Evolutionary conservation across 1,140 invertebrate species (phyloP).

Genomic region (Micrasema minimum): DNA sequence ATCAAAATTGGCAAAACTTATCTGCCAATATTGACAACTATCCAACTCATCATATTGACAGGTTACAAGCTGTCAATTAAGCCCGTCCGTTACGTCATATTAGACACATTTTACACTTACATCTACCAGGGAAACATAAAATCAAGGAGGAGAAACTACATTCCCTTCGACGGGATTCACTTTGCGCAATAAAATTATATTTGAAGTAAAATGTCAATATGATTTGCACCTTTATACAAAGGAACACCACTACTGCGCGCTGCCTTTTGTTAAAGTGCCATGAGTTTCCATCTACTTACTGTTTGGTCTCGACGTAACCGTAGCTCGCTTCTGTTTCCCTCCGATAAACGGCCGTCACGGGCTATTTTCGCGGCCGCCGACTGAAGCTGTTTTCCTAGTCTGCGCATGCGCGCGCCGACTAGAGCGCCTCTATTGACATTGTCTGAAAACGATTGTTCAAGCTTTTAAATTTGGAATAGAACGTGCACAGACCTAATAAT

Average conservation of each 20-base stretch:
- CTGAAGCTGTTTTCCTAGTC: neutral
- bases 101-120: conserved; percentile 54
- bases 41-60: no score
- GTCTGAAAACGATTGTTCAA: neutral
- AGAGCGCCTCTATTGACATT: conserved; percentile 15
- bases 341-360: conserved; percentile 35
- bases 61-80: conserved; percentile 48
- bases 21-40: no score
- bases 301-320: neutral
- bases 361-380: conserved; percentile 44
- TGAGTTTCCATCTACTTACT: neutral
- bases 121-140: conserved; percentile 48
- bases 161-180: neutral
- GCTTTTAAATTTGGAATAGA: neutral
- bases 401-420: neutral
- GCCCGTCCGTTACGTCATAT: conserved; percentile 54
- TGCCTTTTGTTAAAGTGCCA: conserved; percentile 1
- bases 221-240: no score
- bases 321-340: conserved; percentile 40
- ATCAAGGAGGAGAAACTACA: conserved; percentile 7
- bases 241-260: no score
- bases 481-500: no score
- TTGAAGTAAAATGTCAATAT: no score
- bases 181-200: neutral
- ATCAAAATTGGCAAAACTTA: no score